Evolutionary conservation across 1,140 invertebrate species (phyloP).

Genomic region (Octopus sinensis): DNA sequence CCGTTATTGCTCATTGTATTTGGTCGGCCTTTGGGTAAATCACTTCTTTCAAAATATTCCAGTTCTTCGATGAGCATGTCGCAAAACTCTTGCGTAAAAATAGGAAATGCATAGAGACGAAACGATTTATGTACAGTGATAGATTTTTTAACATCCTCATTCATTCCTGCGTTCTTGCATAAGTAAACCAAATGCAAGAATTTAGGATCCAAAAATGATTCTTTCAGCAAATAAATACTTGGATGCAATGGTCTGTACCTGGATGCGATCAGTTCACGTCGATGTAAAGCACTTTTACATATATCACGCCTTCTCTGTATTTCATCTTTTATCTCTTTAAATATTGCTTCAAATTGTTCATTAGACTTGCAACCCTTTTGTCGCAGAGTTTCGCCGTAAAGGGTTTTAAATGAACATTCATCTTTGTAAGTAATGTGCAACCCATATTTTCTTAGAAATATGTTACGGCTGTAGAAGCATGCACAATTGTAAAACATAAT

Average conservation of each 20-base stretch:
- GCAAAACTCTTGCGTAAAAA: conserved; percentile 58
- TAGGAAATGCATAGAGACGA: conserved; percentile 50
- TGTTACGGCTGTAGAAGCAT: conserved; percentile 31
- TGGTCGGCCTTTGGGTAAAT: conserved; percentile 56
- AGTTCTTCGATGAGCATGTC: conserved; percentile 53
- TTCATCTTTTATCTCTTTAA: conserved; percentile 32
- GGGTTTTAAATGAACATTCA: conserved; percentile 19
- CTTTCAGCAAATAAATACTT: conserved; percentile 38
- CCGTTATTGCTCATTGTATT: conserved; percentile 61
- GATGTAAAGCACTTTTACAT: conserved; percentile 24
- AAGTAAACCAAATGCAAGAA: conserved; percentile 15
- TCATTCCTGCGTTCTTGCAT: background rate
- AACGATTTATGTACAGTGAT: conserved; percentile 31
- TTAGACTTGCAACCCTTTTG: background rate
- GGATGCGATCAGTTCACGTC: conserved; percentile 26
- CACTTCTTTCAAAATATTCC: conserved; percentile 52
- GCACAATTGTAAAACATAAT: conserved; percentile 21
- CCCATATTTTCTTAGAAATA: conserved; percentile 29
- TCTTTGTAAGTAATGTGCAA: conserved; percentile 25
- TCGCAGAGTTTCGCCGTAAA: background rate
- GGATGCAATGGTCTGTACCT: conserved; percentile 32
- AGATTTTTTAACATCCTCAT: background rate
- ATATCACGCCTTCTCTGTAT: conserved; percentile 30
- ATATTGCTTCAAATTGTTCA: background rate
- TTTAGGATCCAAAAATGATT: background rate